These are phyloP conservation scores for Spodoptera litura DNA, from an alignment of 1,140 invertebrate species.

Conservation along the genomic window DNA sequence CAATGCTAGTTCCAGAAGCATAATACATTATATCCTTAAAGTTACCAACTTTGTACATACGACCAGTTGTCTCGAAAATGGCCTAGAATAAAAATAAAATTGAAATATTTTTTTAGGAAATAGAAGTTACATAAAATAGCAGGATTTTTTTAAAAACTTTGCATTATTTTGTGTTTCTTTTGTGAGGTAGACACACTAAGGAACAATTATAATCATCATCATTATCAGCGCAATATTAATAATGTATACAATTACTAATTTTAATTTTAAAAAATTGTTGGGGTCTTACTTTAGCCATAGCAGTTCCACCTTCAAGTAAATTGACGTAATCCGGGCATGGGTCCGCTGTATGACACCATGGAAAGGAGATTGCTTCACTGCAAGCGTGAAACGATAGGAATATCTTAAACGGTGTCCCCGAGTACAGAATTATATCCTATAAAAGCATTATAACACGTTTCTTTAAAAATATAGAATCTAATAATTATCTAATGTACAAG, in stretches of 20 bases:
- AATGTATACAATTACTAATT: no score
- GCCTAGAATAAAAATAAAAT: constrained; percentile 63
- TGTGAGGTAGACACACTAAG: no score
- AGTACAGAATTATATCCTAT: constrained; percentile 86
- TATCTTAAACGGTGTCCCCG: constrained; percentile 87
- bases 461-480: background rate
- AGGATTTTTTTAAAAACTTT: no score
- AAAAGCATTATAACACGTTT: background rate
- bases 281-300: constrained; percentile 76
- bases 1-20: constrained; percentile 89
- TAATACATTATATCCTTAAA: constrained; percentile 81
- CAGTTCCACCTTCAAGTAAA: constrained; percentile 81
- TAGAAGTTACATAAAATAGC: no score
- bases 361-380: constrained; percentile 94
- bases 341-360: constrained; percentile 92
- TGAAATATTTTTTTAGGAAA: no score
- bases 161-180: no score
- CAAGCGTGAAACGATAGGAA: constrained; percentile 96
- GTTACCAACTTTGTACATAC: constrained; percentile 77
- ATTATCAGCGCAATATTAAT: no score
- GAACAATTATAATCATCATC: no score
- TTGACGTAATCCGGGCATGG: constrained; percentile 90
- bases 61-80: constrained; percentile 72
- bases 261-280: no score
- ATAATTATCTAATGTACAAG: background rate